Conservation (phyloP, 2,888 invertebrate species). For the Cantharis nigra region DNA sequence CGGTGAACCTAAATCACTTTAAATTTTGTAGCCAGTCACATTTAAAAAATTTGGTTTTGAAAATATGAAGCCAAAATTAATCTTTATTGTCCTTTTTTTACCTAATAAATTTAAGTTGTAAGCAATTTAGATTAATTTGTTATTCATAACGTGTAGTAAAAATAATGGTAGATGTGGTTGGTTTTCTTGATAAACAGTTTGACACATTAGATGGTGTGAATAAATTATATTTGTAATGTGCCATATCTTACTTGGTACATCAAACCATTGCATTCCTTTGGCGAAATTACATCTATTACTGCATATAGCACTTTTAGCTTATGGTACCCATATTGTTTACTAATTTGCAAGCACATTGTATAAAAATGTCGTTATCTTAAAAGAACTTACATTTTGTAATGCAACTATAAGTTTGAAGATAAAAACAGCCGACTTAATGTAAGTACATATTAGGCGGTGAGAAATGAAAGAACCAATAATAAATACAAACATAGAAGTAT, state of each 20-base stretch:
- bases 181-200: conserved; percentile 31
- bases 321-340: conserved; percentile 14
- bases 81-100: not conserved
- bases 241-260: conserved; percentile 16
- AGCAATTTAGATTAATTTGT: not conserved
- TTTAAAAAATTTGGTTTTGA: not conserved
- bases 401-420: not conserved
- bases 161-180: conserved; percentile 7
- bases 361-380: not conserved
- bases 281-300: conserved; percentile 18
- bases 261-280: conserved; percentile 27
- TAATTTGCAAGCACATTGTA: conserved; percentile 14
- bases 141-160: conserved; percentile 20
- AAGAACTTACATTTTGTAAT: not conserved
- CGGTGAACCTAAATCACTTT: not conserved
- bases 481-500: conserved; percentile 31
- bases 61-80: not conserved
- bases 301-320: conserved; percentile 18
- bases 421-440: conserved; percentile 6
- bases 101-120: not conserved
- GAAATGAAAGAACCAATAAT: conserved; percentile 22
- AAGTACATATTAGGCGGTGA: conserved; percentile 16
- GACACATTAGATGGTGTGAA: conserved; percentile 31
- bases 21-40: not conserved
- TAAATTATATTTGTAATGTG: conserved; percentile 14